Conservation (phyloP, 2,888 invertebrate species). For the Osmoderma eremita region DNA sequence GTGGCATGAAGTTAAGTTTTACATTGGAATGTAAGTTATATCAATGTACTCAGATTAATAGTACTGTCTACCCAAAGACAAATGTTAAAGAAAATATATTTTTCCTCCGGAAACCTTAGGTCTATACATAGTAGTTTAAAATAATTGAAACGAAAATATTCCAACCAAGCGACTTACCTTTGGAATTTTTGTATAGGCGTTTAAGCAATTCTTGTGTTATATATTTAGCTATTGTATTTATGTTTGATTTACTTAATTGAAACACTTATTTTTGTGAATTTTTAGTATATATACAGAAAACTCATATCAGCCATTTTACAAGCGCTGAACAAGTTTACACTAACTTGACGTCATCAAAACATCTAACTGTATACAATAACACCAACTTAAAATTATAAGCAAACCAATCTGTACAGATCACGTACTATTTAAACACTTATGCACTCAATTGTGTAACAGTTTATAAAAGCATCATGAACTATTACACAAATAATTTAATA, state of each 20-base stretch:
- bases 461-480: neutral
- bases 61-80: too few relatives aligned
- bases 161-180: neutral
- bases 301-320: conserved; percentile 43
- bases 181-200: too few relatives aligned
- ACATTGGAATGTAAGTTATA: too few relatives aligned
- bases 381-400: conserved; percentile 32
- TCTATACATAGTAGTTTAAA: neutral
- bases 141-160: neutral
- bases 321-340: conserved; percentile 41
- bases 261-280: neutral
- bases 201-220: neutral
- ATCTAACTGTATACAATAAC: conserved; percentile 14
- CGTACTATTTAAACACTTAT: neutral
- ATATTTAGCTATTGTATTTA: neutral
- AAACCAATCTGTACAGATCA: neutral
- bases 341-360: conserved; percentile 44
- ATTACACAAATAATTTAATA: neutral
- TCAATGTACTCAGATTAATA: too few relatives aligned
- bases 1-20: conserved; percentile 30
- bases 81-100: conserved; percentile 9
- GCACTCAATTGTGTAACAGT: neutral
- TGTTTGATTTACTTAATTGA: neutral
- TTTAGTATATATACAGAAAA: conserved; percentile 28
- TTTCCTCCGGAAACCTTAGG: too few relatives aligned